Evolutionary conservation across 2,113 vertebrate species (phyloP), one percentile per base, ranked within the genome.

Genomic region (Antennarius striatus): DNA sequence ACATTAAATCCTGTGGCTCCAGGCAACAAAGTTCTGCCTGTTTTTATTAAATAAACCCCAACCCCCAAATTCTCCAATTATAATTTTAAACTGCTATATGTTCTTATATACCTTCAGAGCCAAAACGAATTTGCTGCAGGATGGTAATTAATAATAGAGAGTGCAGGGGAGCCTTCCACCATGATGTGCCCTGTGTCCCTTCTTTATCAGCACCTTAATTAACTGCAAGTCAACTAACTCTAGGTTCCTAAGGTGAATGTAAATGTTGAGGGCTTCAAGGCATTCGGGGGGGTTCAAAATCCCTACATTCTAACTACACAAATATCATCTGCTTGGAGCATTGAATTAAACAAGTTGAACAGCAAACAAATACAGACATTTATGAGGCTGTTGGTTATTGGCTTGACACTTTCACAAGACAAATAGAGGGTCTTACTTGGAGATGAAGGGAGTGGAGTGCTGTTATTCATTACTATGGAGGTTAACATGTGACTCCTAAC

Each of bases 171-270:
- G 66, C 68, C 60, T 75, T 79, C 66, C 45, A 56, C 59, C 32
- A 59, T 63, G 6, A 55, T 69, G 63, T 56, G 51, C 65, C 63
- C 40, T 3, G 3, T 42, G 48, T 8, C 60, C 22, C 46, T 56
- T 51, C 65, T 84, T 89, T 79, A 80, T 79, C 71, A 68, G 62
- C 69, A 11, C 54, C 62, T 85, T 87, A 88, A 89, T 88, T 84
- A 86, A 83, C 71, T 71, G 56, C 68, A 64, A 71, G 71, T 67
- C 60, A 77, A 77, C 72, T 71, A 71, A 70, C 39, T 50, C 63
- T 62, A 56, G 14, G 78, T 82, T 86, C 75, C 85, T 82, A 82
- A 67, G 75, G 68, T 84, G 80, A 84, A 84, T 81, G 53, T 57
- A 79, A 85, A 80, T 84, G 61, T 68, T 43, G 40, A 46, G 51